phyloP scores from a whole-genome alignment of 2,113 vertebrate genomes.

The Willisornis vidua region DNA sequence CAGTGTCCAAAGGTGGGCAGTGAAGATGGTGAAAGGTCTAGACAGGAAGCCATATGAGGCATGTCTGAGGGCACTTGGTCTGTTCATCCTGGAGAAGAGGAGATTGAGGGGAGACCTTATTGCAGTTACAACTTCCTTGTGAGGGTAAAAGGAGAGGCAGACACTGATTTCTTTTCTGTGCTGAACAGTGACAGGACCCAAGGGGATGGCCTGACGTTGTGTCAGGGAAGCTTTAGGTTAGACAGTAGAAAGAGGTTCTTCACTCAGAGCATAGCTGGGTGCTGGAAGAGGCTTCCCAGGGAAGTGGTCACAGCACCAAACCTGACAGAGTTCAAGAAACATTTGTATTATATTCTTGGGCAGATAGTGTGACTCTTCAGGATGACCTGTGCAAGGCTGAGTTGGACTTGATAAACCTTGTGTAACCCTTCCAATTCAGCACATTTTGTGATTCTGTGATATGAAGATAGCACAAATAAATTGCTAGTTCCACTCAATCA shows the following conservation, averaged over 20 bases:
- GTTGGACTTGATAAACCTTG: background rate
- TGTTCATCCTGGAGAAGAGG: background rate
- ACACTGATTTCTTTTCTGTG: background rate
- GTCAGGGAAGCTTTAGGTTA: background rate
- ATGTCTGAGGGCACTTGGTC: background rate
- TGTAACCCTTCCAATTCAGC: background rate
- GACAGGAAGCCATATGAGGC: fast-evolving
- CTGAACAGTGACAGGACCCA: fast-evolving
- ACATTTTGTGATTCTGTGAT: background rate
- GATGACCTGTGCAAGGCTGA: background rate
- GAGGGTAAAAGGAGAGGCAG: background rate
- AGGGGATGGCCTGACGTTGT: background rate
- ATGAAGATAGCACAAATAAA: background rate
- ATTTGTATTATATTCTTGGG: background rate
- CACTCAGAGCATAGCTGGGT: fast-evolving
- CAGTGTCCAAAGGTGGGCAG: background rate
- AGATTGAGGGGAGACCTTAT: background rate
- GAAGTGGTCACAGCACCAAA: background rate
- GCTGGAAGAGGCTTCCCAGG: background rate
- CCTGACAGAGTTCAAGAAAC: background rate
- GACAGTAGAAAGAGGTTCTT: background rate
- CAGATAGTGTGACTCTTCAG: background rate
- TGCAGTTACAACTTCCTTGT: fast-evolving
- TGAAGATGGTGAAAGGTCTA: background rate
- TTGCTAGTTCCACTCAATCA: background rate